Evolutionary conservation across 2,113 vertebrate genomes (phyloP).

Genomic region (Mirza zaza): DNA sequence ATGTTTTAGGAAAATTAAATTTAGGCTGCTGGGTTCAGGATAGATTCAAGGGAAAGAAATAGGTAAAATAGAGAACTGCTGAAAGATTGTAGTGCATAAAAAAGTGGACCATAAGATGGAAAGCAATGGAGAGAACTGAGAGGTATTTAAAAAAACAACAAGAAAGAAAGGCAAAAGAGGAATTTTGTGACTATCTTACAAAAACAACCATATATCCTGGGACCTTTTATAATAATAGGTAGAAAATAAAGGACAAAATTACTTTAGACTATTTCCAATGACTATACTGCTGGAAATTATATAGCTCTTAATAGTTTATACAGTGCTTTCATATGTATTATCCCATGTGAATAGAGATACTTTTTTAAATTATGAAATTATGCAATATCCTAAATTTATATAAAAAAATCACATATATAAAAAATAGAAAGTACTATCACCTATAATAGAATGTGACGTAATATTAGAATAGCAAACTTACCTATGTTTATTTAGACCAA

Average conservation of each 20-base stretch:
- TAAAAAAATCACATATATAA: background rate
- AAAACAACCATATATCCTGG: background rate
- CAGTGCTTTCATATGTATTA: background rate
- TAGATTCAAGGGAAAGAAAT: background rate
- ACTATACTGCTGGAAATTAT: background rate
- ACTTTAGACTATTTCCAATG: background rate
- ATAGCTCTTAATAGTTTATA: background rate
- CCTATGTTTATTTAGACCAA: background rate
- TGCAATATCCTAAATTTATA: background rate
- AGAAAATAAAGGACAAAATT: background rate
- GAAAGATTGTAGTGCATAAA: background rate
- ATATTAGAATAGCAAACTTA: background rate
- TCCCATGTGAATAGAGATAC: background rate
- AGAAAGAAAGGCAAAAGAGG: background rate
- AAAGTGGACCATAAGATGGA: background rate
- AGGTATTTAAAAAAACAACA: background rate
- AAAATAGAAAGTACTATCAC: background rate
- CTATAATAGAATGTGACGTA: background rate
- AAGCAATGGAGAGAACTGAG: background rate
- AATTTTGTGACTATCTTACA: background rate
- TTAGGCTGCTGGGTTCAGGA: background rate
- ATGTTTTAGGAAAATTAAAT: background rate
- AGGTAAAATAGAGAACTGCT: background rate
- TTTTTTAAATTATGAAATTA: slow-evolving; percentile 24
- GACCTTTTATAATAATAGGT: background rate